Conservation (phyloP, 2,888 invertebrate genomes). For the Leptopilina drosophilae region DNA sequence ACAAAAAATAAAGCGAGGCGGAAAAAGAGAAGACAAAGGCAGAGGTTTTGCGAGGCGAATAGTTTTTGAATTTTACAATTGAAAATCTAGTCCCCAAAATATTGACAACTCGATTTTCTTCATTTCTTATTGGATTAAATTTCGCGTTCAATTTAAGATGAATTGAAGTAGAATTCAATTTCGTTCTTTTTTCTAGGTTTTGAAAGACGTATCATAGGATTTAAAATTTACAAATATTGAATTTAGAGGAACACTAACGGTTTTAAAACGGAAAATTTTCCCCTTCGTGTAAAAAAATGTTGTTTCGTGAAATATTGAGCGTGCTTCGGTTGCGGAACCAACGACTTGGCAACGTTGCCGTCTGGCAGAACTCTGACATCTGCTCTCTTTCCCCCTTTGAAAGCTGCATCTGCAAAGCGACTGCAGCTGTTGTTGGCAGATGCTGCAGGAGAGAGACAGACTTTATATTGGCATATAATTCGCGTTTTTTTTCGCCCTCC, state of each 20-base stretch:
- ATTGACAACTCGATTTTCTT: no score
- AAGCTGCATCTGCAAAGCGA: constrained; percentile 68
- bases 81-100: no score
- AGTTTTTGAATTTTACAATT: background rate
- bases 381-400: constrained; percentile 58
- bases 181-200: no score
- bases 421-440: constrained; percentile 67
- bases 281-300: background rate
- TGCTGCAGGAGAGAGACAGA: constrained; percentile 57
- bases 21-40: constrained; percentile 24
- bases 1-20: constrained; percentile 2
- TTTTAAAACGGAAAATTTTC: background rate
- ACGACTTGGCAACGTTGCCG: constrained; percentile 37
- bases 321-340: constrained; percentile 31
- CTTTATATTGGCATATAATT: background rate
- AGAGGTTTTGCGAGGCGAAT: constrained; percentile 13
- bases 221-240: no score
- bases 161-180: no score
- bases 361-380: constrained; percentile 48
- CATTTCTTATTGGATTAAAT: no score
- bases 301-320: background rate
- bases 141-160: no score
- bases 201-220: no score
- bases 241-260: background rate
- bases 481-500: background rate